Evolutionary conservation across 2,113 vertebrate genomes (phyloP), one percentile per base, ranked within the genome.

Genomic region (Hiodon tergisus): DNA sequence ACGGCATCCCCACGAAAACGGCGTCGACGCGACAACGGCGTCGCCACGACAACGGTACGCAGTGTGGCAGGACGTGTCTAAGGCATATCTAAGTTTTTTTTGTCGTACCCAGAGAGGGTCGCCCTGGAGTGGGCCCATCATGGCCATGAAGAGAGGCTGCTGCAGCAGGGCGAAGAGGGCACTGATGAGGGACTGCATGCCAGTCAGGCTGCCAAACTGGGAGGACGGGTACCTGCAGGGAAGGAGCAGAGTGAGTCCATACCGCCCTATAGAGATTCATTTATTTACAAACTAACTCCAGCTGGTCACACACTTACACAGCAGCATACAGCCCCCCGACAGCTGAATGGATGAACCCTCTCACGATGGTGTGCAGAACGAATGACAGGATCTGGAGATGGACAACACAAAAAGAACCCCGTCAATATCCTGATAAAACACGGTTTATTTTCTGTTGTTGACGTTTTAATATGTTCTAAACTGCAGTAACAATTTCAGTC

Each of bases 331-430:
- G 92, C 50, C 96, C 97, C 53, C 96, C 96, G 0, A 95, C 93
- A 0, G 96, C 94, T 0, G 96, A 98, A 84, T 98, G 96, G 84
- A 99, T 98, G 88, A 98, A 98, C 48, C 96, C 97, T 90, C 97
- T 92, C 68, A 98, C 97, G 0, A 99, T 83, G 0, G 97, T 99
- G 90, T 99, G 97, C 84, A 99, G 88, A 81, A 99, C 87, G 75
- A 99, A 98, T 71, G 97, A 98, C 69, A 98, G 82, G 79, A 99
- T 95, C 97, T 99, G 87, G 17, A 80, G 66, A 55, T 13, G 67
- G 68, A 59, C 3, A n/a, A 81, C 2, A 73, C 67, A 16, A 3
- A 10, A 63, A 51, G 65, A 5, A 0, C 9, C 69, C 3, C 8
- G 46, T 60, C 47, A 63, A 57, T 50, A 4, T n/a, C 46, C 4